phyloP scores from a whole-genome alignment of 2,888 invertebrate genomes.

The Erebia ligea region DNA sequence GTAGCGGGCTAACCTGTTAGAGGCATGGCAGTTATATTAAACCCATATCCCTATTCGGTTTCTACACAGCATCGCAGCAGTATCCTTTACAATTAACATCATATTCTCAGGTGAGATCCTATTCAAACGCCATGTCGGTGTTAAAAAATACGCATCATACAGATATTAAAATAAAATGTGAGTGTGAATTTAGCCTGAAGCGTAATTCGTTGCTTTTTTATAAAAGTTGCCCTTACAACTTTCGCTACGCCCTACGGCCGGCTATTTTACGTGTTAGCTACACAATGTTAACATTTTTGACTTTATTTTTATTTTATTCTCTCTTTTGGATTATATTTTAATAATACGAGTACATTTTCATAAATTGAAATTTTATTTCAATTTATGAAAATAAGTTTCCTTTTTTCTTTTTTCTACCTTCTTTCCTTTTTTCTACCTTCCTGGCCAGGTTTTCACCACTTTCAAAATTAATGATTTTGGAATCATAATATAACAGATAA shows the following conservation, averaged over 20 bases:
- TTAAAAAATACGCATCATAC: constrained; percentile 6
- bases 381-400: too few relatives aligned
- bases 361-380: neutral
- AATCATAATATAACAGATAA: too few relatives aligned
- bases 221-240: constrained; percentile 19
- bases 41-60: too few relatives aligned
- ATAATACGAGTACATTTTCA: neutral
- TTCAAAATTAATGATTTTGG: neutral
- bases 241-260: constrained; percentile 17
- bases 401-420: neutral
- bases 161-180: constrained; percentile 10
- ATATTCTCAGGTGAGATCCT: neutral
- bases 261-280: constrained; percentile 15
- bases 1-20: too few relatives aligned
- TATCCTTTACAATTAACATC: neutral
- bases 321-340: neutral
- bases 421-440: neutral
- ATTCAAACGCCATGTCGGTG: constrained; percentile 1
- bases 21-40: too few relatives aligned
- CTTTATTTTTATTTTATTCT: constrained; percentile 1
- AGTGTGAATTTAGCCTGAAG: constrained; percentile 11
- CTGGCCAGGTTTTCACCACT: neutral
- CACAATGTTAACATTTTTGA: constrained; percentile 10
- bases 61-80: too few relatives aligned
- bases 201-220: constrained; percentile 16